Evolutionary conservation across 2,888 invertebrate genomes (phyloP).

Genomic region (Salpingus planirostris): DNA sequence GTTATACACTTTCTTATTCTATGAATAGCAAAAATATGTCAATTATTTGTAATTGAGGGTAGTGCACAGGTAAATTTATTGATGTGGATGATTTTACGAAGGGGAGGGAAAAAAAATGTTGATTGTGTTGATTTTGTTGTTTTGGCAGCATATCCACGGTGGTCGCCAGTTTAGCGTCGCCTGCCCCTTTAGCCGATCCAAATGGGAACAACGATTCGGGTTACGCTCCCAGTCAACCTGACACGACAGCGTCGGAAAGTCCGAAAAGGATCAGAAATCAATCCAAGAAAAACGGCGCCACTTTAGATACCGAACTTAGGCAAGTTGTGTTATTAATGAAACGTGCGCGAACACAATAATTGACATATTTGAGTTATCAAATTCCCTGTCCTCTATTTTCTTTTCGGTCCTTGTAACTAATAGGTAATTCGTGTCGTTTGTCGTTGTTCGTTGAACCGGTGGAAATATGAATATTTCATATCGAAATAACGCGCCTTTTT

Average conservation of each 20-base stretch:
- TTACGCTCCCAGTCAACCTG: conserved; percentile 52
- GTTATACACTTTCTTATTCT: too few relatives aligned
- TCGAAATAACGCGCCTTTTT: conserved; percentile 15
- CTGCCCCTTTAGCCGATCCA: conserved; percentile 55
- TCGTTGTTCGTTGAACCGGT: background rate
- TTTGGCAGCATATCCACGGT: conserved; percentile 44
- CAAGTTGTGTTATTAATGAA: conserved; percentile 26
- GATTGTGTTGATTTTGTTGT: conserved; percentile 12
- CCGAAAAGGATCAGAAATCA: conserved; percentile 28
- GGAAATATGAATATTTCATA: background rate
- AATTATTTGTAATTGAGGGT: too few relatives aligned
- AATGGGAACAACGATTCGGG: conserved; percentile 82
- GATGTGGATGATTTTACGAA: conserved; percentile 3
- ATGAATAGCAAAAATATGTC: too few relatives aligned
- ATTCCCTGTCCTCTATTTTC: too few relatives aligned
- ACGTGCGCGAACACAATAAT: too few relatives aligned
- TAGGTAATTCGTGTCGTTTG: too few relatives aligned
- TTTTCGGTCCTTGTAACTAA: too few relatives aligned
- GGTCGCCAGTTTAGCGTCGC: conserved; percentile 49
- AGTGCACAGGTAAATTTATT: too few relatives aligned
- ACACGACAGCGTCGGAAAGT: conserved; percentile 42
- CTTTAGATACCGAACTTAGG: conserved; percentile 41
- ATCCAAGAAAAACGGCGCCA: conserved; percentile 35
- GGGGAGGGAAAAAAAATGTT: conserved; percentile 1
- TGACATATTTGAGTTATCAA: conserved; percentile 12